A percentile compares a stretch with the other conserved stretches of the same genome.
phyloP scores from a whole-genome alignment of 2,113 vertebrate genomes.

The Corythaeola cristata region DNA sequence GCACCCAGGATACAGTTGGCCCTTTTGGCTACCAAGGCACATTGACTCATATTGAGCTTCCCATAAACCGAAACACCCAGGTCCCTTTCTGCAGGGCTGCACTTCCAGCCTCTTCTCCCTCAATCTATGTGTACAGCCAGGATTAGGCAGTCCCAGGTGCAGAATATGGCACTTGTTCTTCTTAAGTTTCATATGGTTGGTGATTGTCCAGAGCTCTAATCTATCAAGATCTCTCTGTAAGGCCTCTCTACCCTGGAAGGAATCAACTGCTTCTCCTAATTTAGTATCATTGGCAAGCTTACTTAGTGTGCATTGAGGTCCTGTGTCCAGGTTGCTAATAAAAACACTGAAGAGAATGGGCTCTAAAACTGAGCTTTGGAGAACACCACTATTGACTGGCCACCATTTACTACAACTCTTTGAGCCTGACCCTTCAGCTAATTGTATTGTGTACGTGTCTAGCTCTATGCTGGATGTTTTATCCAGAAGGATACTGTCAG shows the following conservation, averaged over 20 bases:
- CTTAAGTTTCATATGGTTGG: background rate
- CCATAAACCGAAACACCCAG: background rate
- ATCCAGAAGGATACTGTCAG: background rate
- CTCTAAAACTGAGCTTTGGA: background rate
- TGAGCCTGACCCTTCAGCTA: background rate
- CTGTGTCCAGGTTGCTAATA: background rate
- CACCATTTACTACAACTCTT: background rate
- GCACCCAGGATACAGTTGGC: background rate
- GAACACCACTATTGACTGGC: background rate
- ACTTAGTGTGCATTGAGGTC: background rate
- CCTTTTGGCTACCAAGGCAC: background rate
- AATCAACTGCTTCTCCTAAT: background rate
- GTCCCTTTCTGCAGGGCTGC: background rate
- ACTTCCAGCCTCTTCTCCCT: background rate
- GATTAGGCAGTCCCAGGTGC: background rate
- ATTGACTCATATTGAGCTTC: background rate
- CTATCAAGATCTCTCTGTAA: background rate
- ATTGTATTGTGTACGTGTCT: fast-evolving
- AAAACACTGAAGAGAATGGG: background rate
- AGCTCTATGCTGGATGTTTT: background rate
- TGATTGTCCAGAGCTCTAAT: background rate
- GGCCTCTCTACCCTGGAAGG: background rate
- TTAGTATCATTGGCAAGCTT: background rate
- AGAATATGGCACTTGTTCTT: background rate
- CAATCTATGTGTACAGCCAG: fast-evolving